Base-by-base conservation (phyloP, 2,113 vertebrate species). In the Petromus typicus region DNA sequence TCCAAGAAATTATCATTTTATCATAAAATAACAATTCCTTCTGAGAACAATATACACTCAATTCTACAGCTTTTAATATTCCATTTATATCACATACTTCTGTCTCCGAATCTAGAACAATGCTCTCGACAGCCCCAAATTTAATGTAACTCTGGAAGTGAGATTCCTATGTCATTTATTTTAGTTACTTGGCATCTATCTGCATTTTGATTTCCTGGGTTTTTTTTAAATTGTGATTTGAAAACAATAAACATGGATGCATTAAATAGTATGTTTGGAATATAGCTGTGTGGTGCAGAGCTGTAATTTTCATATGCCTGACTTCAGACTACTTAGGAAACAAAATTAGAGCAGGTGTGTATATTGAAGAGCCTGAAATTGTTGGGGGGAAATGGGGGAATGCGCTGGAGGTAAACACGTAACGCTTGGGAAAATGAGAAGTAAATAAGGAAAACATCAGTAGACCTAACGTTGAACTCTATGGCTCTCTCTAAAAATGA, bases 341-440 rank as follows among this genome's bases (percentile, higher is more conserved):
- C 5, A 79, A 83, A 76, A n/a, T 57, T 79, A 75, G 57, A 85
- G 25, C 93, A 3, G 16, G 7, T 61, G 0, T 63, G 0, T 63
- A 86, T 9, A n/a, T 22, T 8, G 56, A 86, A 91, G 32, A 81
- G 4, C n/a, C 73, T 75, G 56, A 94, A 84, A 84, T 67, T 66
- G 40, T 89, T 67, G 23, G 86, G 76, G 32, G 34, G 25, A 86
- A 48, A 37, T 40, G n/a, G n/a, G 94, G 54, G 14, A 69, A 14
- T 76, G 51, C 37, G 34, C 71, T 81, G 22, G 73, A 40, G 0
- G 34, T 78, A 90, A 89, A 89, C 61, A 57, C 8, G 23, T 40
- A 82, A 80, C 87, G 93, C 87, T 71, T 81, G 67, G 73, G n/a
- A 67, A 87, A 80, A 18, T 83, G 32, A 92, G n/a, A 75, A 80